Evolutionary conservation across 2,113 vertebrate species (phyloP).

Genomic region (Mustela nigripes): DNA sequence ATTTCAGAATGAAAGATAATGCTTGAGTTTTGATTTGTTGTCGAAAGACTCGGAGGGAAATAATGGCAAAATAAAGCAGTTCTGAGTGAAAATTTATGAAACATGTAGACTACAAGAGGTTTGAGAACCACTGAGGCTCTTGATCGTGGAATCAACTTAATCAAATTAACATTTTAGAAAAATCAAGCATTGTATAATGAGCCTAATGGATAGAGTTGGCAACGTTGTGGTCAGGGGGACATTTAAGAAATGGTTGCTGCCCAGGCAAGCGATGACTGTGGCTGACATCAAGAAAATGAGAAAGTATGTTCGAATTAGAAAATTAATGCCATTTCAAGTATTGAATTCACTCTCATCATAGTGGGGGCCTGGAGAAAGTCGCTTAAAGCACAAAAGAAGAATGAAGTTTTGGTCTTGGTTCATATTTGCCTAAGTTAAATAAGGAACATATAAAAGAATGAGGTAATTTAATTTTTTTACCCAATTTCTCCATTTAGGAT

Average conservation of each 20-base stretch:
- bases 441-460: not conserved
- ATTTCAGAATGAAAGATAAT: not conserved
- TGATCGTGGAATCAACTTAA: not conserved
- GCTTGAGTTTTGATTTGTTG: not conserved
- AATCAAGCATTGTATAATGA: not conserved
- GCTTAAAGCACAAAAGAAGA: not conserved
- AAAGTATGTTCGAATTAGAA: not conserved
- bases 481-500: constrained; percentile 24
- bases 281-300: not conserved
- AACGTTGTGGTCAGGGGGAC: not conserved
- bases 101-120: not conserved
- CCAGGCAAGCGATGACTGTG: not conserved
- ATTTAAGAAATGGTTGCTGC: not conserved
- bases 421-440: not conserved
- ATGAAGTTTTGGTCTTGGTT: not conserved
- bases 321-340: not conserved
- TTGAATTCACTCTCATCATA: not conserved
- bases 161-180: not conserved
- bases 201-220: not conserved
- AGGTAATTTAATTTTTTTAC: constrained; percentile 40
- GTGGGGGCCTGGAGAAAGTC: not conserved
- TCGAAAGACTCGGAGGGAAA: not conserved
- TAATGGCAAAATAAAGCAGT: not conserved
- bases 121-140: not conserved
- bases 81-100: not conserved